phyloP scores from a whole-genome alignment of 2,888 invertebrate species.

The Entomobrya multifasciata region DNA sequence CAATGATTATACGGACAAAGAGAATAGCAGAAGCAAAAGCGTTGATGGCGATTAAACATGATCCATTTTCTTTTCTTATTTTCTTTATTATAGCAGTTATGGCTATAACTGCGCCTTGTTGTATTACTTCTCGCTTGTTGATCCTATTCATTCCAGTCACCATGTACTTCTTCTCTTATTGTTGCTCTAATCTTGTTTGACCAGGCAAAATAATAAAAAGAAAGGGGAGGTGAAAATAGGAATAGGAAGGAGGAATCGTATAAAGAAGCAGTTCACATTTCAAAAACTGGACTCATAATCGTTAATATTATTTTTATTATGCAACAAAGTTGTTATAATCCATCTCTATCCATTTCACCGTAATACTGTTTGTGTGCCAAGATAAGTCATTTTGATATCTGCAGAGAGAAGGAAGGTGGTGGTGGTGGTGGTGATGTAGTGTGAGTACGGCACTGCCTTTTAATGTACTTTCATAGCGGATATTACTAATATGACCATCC shows the following conservation, averaged over 20 bases:
- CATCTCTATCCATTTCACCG: slow-evolving; percentile 35
- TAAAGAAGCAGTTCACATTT: slow-evolving; percentile 53
- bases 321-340: slow-evolving; percentile 61
- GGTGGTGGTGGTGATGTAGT: no score
- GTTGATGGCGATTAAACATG: slow-evolving; percentile 51
- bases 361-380: no score
- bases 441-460: slow-evolving; percentile 39
- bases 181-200: slow-evolving; percentile 66
- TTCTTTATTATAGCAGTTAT: neutral
- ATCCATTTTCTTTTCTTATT: slow-evolving; percentile 29
- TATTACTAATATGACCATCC: slow-evolving; percentile 46
- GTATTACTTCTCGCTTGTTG: slow-evolving; percentile 33
- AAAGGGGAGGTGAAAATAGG: slow-evolving; percentile 9
- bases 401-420: neutral
- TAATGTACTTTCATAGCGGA: slow-evolving; percentile 50
- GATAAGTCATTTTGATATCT: slow-evolving; percentile 8
- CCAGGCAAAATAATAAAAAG: slow-evolving; percentile 57
- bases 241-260: neutral
- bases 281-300: slow-evolving; percentile 66
- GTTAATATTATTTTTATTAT: slow-evolving; percentile 61
- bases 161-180: no score
- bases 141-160: neutral
- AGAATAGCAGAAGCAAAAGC: slow-evolving; percentile 22
- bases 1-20: slow-evolving; percentile 26
- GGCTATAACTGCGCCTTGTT: neutral